A percentile compares a stretch with the other conserved stretches of the same genome.
phyloP scores from a whole-genome alignment of 2,888 invertebrate genomes.

The Stramonita haemastoma region DNA sequence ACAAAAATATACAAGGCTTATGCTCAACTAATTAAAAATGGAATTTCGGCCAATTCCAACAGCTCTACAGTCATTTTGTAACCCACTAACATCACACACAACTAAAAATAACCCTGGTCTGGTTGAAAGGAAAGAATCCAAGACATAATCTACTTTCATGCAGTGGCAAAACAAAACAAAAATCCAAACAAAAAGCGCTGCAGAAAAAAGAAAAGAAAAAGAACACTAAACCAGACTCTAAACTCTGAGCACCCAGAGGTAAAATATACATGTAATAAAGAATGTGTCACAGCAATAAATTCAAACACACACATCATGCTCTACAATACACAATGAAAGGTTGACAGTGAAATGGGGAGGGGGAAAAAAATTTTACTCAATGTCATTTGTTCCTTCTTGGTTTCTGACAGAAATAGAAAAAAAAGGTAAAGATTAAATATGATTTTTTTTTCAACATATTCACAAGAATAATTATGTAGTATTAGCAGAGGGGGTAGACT shows the following conservation, averaged over 20 bases:
- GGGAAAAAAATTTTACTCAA: not conserved
- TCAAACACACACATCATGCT: not conserved
- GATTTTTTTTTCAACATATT: no score
- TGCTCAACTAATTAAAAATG: no score
- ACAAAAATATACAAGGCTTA: no score
- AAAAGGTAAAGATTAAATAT: not conserved
- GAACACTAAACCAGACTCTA: not conserved
- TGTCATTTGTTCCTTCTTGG: not conserved
- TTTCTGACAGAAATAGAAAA: not conserved
- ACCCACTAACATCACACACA: no score
- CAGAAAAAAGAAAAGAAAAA: not conserved
- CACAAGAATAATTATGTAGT: no score
- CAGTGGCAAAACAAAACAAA: not conserved
- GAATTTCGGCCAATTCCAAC: no score
- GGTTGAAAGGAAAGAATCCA: no score
- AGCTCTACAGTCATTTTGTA: no score
- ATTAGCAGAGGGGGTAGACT: not conserved
- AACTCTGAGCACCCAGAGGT: not conserved
- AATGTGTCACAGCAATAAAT: not conserved
- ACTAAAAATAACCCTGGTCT: no score
- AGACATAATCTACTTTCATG: not conserved
- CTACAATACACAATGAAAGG: not conserved
- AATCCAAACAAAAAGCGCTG: not conserved
- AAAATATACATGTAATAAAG: not conserved
- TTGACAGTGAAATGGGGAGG: not conserved